A percentile compares a stretch with the other conserved stretches of the same genome.
phyloP scores from a whole-genome alignment of 2,888 invertebrate species.

The Hemistola chrysoprasaria region DNA sequence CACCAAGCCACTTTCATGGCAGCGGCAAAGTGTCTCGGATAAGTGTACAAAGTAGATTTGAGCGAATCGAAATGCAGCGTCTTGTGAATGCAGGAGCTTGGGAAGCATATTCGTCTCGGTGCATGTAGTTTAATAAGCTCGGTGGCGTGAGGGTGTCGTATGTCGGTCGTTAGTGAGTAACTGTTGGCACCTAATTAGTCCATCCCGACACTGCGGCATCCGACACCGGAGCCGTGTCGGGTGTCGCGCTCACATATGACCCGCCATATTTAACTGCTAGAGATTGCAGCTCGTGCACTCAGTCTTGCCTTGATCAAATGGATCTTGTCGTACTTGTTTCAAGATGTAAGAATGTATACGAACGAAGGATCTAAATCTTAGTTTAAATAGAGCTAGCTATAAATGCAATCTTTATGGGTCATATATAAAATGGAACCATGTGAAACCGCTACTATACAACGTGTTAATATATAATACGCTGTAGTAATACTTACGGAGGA shows the following conservation, averaged over 20 bases:
- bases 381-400: no score
- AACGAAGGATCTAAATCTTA: no score
- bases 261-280: slow-evolving; percentile 57
- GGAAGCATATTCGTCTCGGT: slow-evolving; percentile 28
- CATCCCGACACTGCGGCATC: slow-evolving; percentile 50
- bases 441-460: no score
- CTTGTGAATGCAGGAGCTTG: slow-evolving; percentile 29
- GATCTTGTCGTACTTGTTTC: slow-evolving; percentile 5
- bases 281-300: slow-evolving; percentile 17
- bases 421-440: no score
- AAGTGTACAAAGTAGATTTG: not conserved
- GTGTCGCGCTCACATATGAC: slow-evolving; percentile 68
- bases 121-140: slow-evolving; percentile 66
- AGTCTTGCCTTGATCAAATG: slow-evolving; percentile 24
- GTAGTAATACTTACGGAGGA: no score
- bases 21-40: not conserved
- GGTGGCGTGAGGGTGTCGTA: slow-evolving; percentile 53
- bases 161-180: slow-evolving; percentile 76
- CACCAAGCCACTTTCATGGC: slow-evolving; percentile 1
- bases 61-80: slow-evolving; percentile 16
- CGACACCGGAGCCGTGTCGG: slow-evolving; percentile 42
- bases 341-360: no score
- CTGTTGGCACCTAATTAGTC: slow-evolving; percentile 76
- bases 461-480: no score
- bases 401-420: no score